Evolutionary conservation across 2,113 vertebrate genomes (phyloP).

Genomic region (Cavia aperea): DNA sequence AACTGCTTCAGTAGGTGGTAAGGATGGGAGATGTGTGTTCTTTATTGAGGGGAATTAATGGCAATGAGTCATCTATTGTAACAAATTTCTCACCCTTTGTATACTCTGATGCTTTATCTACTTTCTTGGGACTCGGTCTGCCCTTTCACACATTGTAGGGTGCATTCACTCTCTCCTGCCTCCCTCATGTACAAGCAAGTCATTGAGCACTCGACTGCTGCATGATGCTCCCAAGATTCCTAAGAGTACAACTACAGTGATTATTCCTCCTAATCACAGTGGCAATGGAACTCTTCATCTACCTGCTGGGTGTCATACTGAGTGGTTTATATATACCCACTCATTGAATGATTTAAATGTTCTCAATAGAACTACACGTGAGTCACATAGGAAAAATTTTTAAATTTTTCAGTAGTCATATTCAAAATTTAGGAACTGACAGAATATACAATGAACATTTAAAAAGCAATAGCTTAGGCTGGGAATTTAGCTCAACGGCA

Average conservation of each 20-base stretch:
- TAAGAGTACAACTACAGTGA: not conserved
- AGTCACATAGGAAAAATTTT: not conserved
- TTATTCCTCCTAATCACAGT: not conserved
- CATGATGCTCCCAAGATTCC: not conserved
- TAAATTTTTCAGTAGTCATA: not conserved
- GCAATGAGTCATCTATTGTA: not conserved
- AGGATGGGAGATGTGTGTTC: not conserved
- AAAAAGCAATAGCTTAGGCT: not conserved
- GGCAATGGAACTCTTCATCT: not conserved
- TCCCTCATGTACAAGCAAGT: not conserved
- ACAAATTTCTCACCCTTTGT: not conserved
- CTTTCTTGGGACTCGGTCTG: not conserved
- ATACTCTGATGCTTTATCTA: not conserved
- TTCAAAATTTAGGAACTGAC: not conserved
- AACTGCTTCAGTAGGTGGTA: not conserved
- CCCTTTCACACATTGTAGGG: no score
- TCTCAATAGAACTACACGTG: not conserved
- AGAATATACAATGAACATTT: not conserved
- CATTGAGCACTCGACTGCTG: not conserved
- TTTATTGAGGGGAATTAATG: not conserved
- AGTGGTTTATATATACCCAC: not conserved
- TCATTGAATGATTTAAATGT: not conserved
- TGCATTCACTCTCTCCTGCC: not conserved
- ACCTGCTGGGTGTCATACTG: no score
- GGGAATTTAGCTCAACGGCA: no score